A percentile compares a stretch with the other conserved stretches of the same genome.
phyloP scores from a whole-genome alignment of 2,113 vertebrate species.

The Bubalus kerabau region DNA sequence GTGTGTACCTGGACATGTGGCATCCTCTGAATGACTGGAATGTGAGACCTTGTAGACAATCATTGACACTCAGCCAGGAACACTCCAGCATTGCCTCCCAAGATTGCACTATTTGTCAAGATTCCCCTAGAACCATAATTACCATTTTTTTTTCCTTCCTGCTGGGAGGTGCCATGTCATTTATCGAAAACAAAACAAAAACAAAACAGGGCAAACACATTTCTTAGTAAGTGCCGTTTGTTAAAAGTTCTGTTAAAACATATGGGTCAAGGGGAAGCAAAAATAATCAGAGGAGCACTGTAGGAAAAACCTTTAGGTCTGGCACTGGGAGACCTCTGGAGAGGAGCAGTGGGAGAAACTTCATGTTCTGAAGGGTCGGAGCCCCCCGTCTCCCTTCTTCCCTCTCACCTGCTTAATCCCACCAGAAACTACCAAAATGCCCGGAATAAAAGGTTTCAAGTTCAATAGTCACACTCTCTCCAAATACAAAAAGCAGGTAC shows the following conservation, averaged over 20 bases:
- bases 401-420: conserved; percentile 36
- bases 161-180: conserved; percentile 61
- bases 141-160: conserved; percentile 38
- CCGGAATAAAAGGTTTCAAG: conserved; percentile 71
- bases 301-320: conserved; percentile 6
- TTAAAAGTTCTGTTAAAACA: conserved; percentile 66
- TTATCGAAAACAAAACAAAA: conserved; percentile 68
- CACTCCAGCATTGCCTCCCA: not conserved
- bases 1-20: not conserved
- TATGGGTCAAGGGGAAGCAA: conserved; percentile 27
- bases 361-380: not conserved
- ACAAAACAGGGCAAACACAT: conserved; percentile 68
- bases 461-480: conserved; percentile 82
- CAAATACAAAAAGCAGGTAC: conserved; percentile 84
- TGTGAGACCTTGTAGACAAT: not conserved
- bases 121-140: not conserved
- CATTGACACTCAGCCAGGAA: not conserved
- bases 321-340: not conserved
- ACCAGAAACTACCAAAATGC: conserved; percentile 67
- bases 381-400: not conserved
- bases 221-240: conserved; percentile 68
- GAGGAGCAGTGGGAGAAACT: not conserved
- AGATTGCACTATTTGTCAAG: not conserved
- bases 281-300: conserved; percentile 34
- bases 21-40: not conserved